Percentiles rank a stretch among this genome's conserved stretches.
These are phyloP conservation scores for Amia ocellicauda DNA, from an alignment of 2,113 vertebrate genomes.

Conservation along the genomic window DNA sequence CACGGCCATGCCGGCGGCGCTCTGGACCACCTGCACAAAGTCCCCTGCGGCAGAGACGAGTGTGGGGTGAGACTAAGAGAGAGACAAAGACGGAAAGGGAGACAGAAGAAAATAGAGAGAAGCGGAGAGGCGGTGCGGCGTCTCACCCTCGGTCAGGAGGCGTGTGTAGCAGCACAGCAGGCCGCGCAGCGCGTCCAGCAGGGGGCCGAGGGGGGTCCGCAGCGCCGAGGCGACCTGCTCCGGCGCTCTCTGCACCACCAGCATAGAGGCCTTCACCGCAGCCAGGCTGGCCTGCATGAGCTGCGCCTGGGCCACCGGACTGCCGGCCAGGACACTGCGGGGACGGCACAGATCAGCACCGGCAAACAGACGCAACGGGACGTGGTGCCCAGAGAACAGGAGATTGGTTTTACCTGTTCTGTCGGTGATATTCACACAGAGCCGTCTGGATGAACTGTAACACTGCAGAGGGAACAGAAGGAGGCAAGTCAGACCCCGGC, in stretches of 20 bases:
- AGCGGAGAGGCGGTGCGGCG: background rate
- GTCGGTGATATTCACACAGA: slow-evolving; percentile 69
- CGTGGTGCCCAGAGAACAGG: too few relatives aligned
- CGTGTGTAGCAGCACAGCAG: slow-evolving; percentile 73
- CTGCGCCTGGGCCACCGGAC: slow-evolving; percentile 78
- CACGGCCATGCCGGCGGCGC: slow-evolving; percentile 84
- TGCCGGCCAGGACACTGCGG: slow-evolving; percentile 71
- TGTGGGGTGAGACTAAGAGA: background rate
- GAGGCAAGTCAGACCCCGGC: background rate
- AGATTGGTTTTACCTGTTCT: slow-evolving; percentile 72
- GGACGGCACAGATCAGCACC: background rate
- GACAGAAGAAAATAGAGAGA: background rate
- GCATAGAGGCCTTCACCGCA: slow-evolving; percentile 80
- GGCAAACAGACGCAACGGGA: too few relatives aligned
- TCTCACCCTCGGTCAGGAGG: slow-evolving; percentile 79
- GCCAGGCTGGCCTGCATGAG: slow-evolving; percentile 81
- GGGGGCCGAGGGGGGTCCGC: slow-evolving; percentile 40
- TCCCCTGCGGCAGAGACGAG: slow-evolving; percentile 58
- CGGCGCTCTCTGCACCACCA: slow-evolving; percentile 78
- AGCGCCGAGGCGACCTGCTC: slow-evolving; percentile 51
- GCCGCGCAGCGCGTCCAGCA: slow-evolving; percentile 68
- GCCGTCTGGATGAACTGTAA: slow-evolving; percentile 78
- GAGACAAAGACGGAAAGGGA: background rate
- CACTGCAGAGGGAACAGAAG: slow-evolving; percentile 60
- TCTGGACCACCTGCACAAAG: slow-evolving; percentile 82